These are phyloP conservation scores for Serripes groenlandicus DNA, from an alignment of 2,888 invertebrate species.

Conservation along the genomic window DNA sequence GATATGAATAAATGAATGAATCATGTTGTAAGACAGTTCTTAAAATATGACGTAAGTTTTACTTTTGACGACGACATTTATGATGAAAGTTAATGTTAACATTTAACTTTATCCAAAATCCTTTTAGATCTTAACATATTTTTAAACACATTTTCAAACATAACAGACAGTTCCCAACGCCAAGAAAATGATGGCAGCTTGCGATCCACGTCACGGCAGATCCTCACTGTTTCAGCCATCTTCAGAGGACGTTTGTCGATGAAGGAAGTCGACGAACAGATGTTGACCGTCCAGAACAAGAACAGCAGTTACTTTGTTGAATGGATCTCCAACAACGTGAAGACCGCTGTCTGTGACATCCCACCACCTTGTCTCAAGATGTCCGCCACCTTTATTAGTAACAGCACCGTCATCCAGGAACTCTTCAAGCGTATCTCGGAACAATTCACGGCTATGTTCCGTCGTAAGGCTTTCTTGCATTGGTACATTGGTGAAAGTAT, in stretches of 20 bases:
- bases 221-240: constrained; percentile 94
- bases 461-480: constrained; percentile 98
- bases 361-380: constrained; percentile 19
- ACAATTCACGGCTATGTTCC: constrained; percentile 94
- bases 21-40: too few relatives aligned
- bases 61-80: too few relatives aligned
- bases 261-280: constrained; percentile 82
- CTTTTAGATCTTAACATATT: too few relatives aligned
- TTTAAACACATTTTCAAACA: too few relatives aligned
- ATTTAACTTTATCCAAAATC: too few relatives aligned
- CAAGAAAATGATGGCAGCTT: constrained; percentile 99
- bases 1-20: too few relatives aligned
- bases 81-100: too few relatives aligned
- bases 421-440: constrained; percentile 62
- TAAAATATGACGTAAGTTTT: too few relatives aligned
- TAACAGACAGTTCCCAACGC: too few relatives aligned
- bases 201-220: constrained; percentile 96
- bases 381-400: constrained; percentile 13
- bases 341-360: constrained; percentile 21
- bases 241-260: constrained; percentile 97
- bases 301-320: constrained; percentile 19
- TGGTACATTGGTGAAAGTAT: constrained; percentile 99
- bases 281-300: constrained; percentile 16
- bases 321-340: constrained; percentile 20
- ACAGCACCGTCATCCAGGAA: constrained; percentile 22